Evolutionary conservation across 2,113 vertebrate species (phyloP), one percentile per base, ranked within the genome.

Genomic region (Cynoglossus semilaevis): DNA sequence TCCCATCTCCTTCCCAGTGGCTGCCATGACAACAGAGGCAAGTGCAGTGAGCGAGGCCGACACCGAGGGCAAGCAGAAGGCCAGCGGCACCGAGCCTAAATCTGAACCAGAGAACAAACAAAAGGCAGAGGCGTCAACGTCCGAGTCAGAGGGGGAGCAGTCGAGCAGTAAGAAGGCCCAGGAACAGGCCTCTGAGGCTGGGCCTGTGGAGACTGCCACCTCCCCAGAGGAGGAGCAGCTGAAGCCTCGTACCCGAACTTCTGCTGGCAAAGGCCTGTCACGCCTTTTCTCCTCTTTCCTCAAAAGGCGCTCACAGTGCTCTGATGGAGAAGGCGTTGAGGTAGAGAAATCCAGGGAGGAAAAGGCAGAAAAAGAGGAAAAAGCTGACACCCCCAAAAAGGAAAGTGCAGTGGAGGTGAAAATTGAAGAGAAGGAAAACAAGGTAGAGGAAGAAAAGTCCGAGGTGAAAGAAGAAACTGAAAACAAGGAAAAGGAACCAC

Each of bases 11-110:
- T 80, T 82, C 44, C 9, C 84, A 96, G 95, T 77, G 57, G 77
- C 77, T 90, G 93, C 88, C 91, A 98, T 98, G 95, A 96, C 95
- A 74, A 98, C 95, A 94, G 95, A 98, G 86, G 93, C 92, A 74
- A 93, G 91, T 64, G 81, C 83, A 13, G 83, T 87, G 72, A 87
- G 79, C 4, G 87, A 91, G 74, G 83, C 85, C 0, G 85, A 88
- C 70, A 88, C 86, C 12, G 88, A 89, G 68, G 82, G 73, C 69
- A 86, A 88, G 87, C 86, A 80, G 78, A 82, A 84, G 68, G 66
- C 82, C 67, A 75, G 76, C 1, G 42, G 65, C 0, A 51, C 79
- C n/a, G 63, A 75, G 57, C 70, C 83, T 0, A 71, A 84, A 63
- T 60, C 80, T 0, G 82, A 87, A 57, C 63, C 79, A 1, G 81